These are phyloP conservation scores for Lypha dubia DNA, from an alignment of 2,888 invertebrate species.

Conservation along the genomic window DNA sequence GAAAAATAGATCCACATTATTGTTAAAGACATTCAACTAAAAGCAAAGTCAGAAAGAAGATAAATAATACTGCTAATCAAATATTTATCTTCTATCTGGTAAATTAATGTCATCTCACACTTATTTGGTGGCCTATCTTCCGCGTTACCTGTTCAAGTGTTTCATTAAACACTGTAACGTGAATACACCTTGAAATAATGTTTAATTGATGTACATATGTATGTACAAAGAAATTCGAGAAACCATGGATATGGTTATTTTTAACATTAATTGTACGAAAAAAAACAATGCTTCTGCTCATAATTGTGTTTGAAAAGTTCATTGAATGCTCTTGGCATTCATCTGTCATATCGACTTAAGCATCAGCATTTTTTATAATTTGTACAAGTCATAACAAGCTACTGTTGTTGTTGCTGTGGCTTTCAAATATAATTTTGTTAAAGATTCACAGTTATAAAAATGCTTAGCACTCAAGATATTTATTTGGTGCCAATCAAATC, in stretches of 20 bases:
- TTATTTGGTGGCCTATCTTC: slow-evolving; percentile 20
- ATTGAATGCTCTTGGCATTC: slow-evolving; percentile 35
- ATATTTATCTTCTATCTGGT: background rate
- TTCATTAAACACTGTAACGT: slow-evolving; percentile 4
- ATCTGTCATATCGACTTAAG: background rate
- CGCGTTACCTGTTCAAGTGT: slow-evolving; percentile 24
- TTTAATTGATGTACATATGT: too few species aligned
- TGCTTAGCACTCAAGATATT: background rate
- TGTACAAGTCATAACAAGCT: too few species aligned
- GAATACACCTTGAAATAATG: slow-evolving; percentile 36
- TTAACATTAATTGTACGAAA: too few species aligned
- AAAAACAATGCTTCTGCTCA: background rate
- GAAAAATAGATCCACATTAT: slow-evolving; percentile 11
- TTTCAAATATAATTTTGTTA: background rate
- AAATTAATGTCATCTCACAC: slow-evolving; percentile 17
- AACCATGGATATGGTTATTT: background rate
- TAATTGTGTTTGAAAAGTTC: slow-evolving; percentile 22
- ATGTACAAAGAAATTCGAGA: background rate
- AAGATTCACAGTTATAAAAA: background rate
- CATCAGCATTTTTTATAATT: slow-evolving; percentile 1
- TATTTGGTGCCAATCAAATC: background rate
- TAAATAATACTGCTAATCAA: background rate
- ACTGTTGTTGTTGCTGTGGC: too few species aligned
- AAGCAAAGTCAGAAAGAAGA: background rate
- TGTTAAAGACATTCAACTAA: background rate